These are phyloP conservation scores for Leptopterna dolabrata DNA, from an alignment of 2,888 invertebrate species.

Conservation along the genomic window DNA sequence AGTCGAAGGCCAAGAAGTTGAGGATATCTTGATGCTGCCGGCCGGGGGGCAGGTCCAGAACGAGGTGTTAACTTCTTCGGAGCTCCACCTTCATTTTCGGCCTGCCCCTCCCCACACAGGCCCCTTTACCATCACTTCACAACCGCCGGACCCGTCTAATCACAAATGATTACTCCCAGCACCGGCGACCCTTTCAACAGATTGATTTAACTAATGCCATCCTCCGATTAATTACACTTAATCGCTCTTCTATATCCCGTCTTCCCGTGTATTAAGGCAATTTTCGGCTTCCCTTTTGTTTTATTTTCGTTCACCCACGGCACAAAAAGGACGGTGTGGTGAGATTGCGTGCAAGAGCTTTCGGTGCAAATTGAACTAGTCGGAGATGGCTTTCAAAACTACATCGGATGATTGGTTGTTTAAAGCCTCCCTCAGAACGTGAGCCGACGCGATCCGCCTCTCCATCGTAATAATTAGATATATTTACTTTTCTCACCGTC, in stretches of 20 bases:
- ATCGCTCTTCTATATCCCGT: slow-evolving; percentile 37
- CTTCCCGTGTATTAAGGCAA: slow-evolving; percentile 33
- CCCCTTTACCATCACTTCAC: neutral
- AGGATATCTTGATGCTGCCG: neutral
- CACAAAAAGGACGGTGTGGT: neutral
- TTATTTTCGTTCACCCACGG: slow-evolving; percentile 1
- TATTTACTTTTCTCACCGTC: slow-evolving; percentile 39
- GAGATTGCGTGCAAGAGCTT: slow-evolving; percentile 42
- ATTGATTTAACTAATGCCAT: slow-evolving; percentile 51
- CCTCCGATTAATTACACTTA: slow-evolving; percentile 50
- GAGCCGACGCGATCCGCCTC: slow-evolving; percentile 37
- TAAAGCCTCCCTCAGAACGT: neutral
- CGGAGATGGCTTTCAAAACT: slow-evolving; percentile 15
- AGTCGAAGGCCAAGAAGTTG: neutral
- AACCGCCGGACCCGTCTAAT: slow-evolving; percentile 5
- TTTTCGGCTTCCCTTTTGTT: slow-evolving; percentile 23
- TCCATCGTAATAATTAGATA: slow-evolving; percentile 11
- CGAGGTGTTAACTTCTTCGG: slow-evolving; percentile 47
- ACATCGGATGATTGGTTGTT: slow-evolving; percentile 33
- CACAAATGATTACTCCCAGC: slow-evolving; percentile 38
- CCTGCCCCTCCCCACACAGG: neutral
- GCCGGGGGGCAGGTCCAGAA: slow-evolving; percentile 11
- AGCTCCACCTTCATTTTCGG: slow-evolving; percentile 39
- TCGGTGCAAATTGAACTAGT: slow-evolving; percentile 29
- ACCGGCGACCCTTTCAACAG: slow-evolving; percentile 51